Conservation (phyloP, 1,140 invertebrate species). For the Drosophila repletoides region DNA sequence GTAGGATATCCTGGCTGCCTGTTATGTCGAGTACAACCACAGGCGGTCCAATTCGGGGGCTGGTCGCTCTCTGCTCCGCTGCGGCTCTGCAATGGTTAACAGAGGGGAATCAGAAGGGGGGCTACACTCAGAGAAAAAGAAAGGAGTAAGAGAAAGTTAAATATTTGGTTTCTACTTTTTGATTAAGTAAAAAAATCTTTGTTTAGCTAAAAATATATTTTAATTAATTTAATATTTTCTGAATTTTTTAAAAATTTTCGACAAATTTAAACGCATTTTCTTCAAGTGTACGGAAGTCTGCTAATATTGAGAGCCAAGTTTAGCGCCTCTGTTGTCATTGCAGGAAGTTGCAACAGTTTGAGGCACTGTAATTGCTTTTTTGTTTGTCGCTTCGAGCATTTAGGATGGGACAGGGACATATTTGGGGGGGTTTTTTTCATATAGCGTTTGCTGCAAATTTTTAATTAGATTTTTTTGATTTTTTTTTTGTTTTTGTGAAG, state of each 20-base stretch:
- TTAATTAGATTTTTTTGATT: constrained; percentile 77
- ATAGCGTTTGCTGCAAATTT: constrained; percentile 64
- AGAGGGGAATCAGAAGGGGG: background rate
- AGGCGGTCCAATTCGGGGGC: constrained; percentile 37
- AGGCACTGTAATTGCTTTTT: constrained; percentile 79
- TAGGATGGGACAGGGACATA: background rate
- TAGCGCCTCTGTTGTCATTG: constrained; percentile 76
- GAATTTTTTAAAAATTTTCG: no score
- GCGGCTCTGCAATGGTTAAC: constrained; percentile 1
- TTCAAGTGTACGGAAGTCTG: no score
- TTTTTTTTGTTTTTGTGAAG: constrained; percentile 25
- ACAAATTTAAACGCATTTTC: no score
- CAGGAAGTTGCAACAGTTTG: constrained; percentile 79
- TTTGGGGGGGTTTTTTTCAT: constrained; percentile 1
- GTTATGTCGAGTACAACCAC: constrained; percentile 56
- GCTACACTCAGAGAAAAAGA: no score
- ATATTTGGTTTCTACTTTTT: no score
- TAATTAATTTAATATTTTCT: no score
- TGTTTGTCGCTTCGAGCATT: constrained; percentile 61
- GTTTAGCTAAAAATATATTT: no score
- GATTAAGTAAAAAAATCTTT: no score
- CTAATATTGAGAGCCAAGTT: constrained; percentile 70
- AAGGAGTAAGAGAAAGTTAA: background rate
- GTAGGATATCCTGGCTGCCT: constrained; percentile 74
- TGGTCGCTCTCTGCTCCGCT: constrained; percentile 22